A percentile compares a stretch with the other conserved stretches of the same genome.
phyloP scores from a whole-genome alignment of 2,113 vertebrate genomes.

The Myiagra hebetior region DNA sequence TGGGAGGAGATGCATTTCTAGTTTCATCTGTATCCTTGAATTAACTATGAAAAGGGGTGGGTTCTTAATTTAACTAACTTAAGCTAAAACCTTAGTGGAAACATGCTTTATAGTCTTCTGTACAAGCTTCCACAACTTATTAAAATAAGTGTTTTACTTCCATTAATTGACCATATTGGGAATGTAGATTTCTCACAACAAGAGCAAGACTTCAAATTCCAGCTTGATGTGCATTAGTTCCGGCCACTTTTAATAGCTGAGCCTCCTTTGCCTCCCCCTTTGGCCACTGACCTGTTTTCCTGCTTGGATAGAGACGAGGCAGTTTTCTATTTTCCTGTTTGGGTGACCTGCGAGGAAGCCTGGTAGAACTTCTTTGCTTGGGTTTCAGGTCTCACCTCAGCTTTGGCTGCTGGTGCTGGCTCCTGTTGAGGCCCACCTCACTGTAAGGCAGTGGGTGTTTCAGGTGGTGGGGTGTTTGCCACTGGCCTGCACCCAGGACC shows the following conservation, averaged over 20 bases:
- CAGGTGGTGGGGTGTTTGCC: background rate
- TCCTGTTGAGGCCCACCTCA: background rate
- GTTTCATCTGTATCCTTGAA: conserved; percentile 50
- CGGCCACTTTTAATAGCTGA: background rate
- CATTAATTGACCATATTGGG: background rate
- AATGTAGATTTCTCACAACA: background rate
- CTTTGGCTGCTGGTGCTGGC: background rate
- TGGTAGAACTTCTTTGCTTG: background rate
- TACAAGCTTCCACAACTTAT: background rate
- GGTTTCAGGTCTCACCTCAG: background rate
- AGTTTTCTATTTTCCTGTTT: rapidly evolving
- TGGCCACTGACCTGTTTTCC: background rate
- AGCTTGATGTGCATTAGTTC: background rate
- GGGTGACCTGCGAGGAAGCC: rapidly evolving
- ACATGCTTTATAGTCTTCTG: background rate
- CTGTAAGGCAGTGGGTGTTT: background rate
- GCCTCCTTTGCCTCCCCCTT: background rate
- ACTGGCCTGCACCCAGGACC: rapidly evolving
- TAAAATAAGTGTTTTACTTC: background rate
- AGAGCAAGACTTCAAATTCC: background rate
- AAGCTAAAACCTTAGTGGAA: background rate
- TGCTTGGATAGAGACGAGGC: rapidly evolving
- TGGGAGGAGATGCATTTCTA: conserved; percentile 40
- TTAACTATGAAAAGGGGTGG: conserved; percentile 17
- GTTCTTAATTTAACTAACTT: conserved; percentile 22